Evolutionary conservation across 2,797 vertebrate genomes (phyloP).

Genomic region (Megalops cyprinoides): DNA sequence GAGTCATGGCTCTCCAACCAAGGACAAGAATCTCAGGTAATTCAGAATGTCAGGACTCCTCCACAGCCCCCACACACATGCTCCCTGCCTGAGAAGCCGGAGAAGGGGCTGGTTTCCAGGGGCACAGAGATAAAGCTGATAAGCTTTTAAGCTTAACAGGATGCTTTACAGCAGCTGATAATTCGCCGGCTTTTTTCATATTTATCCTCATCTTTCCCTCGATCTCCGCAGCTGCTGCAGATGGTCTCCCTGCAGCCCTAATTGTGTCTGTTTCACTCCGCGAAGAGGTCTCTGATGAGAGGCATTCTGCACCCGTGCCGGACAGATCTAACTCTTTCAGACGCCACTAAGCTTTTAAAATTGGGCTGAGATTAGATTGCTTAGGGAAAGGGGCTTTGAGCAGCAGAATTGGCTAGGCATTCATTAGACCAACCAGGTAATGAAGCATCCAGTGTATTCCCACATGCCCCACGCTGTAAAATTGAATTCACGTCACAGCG

Average conservation of each 20-base stretch:
- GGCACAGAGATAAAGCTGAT: too few species aligned
- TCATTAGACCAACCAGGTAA: constrained; percentile 35
- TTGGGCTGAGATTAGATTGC: constrained; percentile 22
- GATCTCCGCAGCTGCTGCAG: neutral
- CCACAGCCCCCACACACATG: neutral
- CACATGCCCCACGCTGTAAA: neutral
- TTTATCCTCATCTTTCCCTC: neutral
- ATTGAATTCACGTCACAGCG: constrained; percentile 33
- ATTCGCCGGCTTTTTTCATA: constrained; percentile 18
- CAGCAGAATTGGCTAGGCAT: constrained; percentile 6
- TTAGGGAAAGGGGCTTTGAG: neutral
- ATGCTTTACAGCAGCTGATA: constrained; percentile 20
- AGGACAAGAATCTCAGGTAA: too few species aligned
- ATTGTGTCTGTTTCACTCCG: neutral
- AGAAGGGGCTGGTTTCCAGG: neutral
- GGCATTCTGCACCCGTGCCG: constrained; percentile 7
- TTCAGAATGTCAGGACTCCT: neutral
- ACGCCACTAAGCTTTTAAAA: constrained; percentile 19
- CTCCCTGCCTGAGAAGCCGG: neutral
- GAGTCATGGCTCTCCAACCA: neutral
- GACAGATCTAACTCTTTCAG: constrained; percentile 12
- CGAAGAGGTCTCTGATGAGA: neutral
- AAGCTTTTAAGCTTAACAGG: constrained; percentile 25
- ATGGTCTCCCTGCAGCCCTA: neutral
- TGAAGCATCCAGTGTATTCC: constrained; percentile 36